Evolutionary conservation across 2,797 vertebrate genomes (phyloP).

Genomic region (Scomberomorus guttatus): DNA sequence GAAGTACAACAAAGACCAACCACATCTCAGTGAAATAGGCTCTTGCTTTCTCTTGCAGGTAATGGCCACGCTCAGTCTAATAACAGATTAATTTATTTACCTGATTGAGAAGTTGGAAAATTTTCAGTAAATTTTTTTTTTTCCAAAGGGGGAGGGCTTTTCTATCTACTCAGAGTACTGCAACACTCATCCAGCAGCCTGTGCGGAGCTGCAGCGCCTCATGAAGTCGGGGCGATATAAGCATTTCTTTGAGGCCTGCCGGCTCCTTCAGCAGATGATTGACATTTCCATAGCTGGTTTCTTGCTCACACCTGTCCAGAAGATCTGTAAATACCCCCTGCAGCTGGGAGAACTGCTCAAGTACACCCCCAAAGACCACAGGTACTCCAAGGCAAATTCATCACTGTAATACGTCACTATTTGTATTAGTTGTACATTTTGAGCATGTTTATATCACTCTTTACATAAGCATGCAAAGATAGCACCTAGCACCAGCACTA

Average conservation of each 20-base stretch:
- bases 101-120: neutral
- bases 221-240: conserved; percentile 95
- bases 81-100: neutral
- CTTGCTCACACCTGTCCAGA: conserved; percentile 97
- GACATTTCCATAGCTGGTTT: conserved; percentile 98
- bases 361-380: conserved; percentile 95
- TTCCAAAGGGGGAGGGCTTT: conserved; percentile 92
- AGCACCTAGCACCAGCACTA: neutral
- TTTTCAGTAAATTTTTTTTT: neutral
- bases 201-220: conserved; percentile 91
- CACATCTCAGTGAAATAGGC: conserved; percentile 96
- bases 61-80: neutral
- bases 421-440: neutral
- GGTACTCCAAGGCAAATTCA: conserved; percentile 76
- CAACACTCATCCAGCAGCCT: conserved; percentile 95
- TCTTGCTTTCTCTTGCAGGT: conserved; percentile 97
- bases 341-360: conserved; percentile 98
- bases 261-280: conserved; percentile 98
- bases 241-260: conserved; percentile 98
- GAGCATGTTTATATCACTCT: neutral
- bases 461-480: neutral
- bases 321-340: conserved; percentile 99
- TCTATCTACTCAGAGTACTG: conserved; percentile 98
- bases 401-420: neutral
- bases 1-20: conserved; percentile 94